phyloP scores from a whole-genome alignment of 1,140 invertebrate species.

The Caenorhabditis remanei region DNA sequence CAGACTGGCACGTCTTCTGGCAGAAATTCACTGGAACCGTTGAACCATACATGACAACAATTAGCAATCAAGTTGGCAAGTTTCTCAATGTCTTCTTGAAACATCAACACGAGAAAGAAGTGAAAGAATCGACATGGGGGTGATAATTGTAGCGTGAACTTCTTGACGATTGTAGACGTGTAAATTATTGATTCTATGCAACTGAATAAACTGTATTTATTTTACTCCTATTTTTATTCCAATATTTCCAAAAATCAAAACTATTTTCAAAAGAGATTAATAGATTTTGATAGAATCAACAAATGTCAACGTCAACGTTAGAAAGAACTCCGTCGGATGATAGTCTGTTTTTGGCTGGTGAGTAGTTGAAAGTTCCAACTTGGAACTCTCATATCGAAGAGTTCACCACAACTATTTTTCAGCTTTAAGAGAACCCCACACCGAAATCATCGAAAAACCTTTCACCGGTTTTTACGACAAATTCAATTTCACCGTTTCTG shows the following conservation, averaged over 20 bases:
- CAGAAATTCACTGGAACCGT: slow-evolving; percentile 26
- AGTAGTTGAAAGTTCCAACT: too few relatives aligned
- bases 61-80: slow-evolving; percentile 30
- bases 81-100: slow-evolving; percentile 25
- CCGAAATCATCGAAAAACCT: background rate
- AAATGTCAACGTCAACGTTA: too few relatives aligned
- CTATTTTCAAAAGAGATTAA: too few relatives aligned
- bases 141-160: background rate
- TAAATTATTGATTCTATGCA: background rate
- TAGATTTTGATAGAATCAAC: too few relatives aligned
- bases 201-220: background rate
- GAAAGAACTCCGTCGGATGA: too few relatives aligned
- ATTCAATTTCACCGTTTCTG: background rate
- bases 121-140: slow-evolving; percentile 36
- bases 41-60: slow-evolving; percentile 23
- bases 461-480: slow-evolving; percentile 9
- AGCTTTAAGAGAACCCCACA: background rate
- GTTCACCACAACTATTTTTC: background rate
- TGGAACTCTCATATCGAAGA: background rate
- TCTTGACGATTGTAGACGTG: background rate
- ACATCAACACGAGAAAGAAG: slow-evolving; percentile 45
- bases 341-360: too few relatives aligned
- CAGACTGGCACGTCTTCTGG: slow-evolving; percentile 39
- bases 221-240: background rate
- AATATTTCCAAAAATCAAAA: background rate